phyloP scores from a whole-genome alignment of 2,888 invertebrate genomes.

The Cryptocheilus praepositus region DNA sequence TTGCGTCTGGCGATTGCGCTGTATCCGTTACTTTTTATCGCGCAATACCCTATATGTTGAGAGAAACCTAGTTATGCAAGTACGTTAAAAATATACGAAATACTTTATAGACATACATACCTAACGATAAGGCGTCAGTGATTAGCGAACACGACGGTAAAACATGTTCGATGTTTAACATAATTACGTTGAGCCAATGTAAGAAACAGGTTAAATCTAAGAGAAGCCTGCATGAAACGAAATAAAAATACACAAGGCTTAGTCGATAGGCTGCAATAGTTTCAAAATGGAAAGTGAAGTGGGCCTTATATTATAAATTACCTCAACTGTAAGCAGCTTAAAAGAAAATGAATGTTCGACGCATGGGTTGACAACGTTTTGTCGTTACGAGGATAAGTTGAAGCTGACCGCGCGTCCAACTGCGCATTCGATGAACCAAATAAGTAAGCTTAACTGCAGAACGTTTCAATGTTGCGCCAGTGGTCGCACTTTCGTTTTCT shows the following conservation, averaged over 20 bases:
- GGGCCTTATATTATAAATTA: conserved; percentile 60
- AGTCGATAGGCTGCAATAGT: conserved; percentile 40
- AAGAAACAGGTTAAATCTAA: background rate
- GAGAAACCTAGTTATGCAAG: conserved; percentile 44
- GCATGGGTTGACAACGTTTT: conserved; percentile 22
- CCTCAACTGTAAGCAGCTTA: conserved; percentile 56
- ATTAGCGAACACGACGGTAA: conserved; percentile 40
- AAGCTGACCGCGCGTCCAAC: too few relatives aligned
- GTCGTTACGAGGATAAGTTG: too few relatives aligned
- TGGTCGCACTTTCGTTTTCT: background rate
- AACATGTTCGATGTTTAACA: conserved; percentile 61
- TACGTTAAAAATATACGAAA: background rate
- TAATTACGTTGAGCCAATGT: conserved; percentile 58
- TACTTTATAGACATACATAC: background rate
- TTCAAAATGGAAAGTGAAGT: conserved; percentile 54
- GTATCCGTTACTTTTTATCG: conserved; percentile 54
- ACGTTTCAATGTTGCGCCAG: background rate
- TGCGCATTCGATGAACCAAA: background rate
- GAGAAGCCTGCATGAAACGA: conserved; percentile 6
- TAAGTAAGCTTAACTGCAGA: background rate
- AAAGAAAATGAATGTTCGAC: conserved; percentile 35
- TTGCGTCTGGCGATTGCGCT: conserved; percentile 37
- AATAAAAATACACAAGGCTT: background rate
- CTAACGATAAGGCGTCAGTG: conserved; percentile 8
- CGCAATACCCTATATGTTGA: conserved; percentile 49